A percentile compares a stretch with the other conserved stretches of the same genome.
Conservation (phyloP, 2,797 vertebrate genomes). For the Antrozous pallidus region DNA sequence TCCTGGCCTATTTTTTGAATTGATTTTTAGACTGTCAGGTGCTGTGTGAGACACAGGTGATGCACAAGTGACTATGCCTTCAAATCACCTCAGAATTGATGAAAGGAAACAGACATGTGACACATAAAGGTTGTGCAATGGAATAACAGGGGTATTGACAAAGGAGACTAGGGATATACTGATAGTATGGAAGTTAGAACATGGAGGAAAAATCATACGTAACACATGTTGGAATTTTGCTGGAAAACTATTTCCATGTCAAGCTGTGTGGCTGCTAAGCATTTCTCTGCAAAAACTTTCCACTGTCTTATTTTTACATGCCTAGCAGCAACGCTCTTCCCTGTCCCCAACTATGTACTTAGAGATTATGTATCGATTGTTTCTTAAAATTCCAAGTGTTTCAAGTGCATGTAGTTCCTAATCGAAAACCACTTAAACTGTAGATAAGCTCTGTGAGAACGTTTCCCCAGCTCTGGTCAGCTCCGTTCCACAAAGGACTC, state of each 20-base stretch:
- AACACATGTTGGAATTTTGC: background rate
- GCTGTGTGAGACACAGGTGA: background rate
- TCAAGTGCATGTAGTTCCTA: background rate
- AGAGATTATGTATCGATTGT: background rate
- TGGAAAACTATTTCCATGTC: background rate
- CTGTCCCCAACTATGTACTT: background rate
- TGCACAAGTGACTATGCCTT: background rate
- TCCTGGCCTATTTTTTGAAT: background rate
- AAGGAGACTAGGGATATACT: rapidly evolving
- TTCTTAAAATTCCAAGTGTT: background rate
- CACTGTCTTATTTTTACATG: background rate
- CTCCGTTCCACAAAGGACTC: background rate
- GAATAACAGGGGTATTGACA: background rate
- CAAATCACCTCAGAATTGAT: background rate
- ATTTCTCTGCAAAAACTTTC: background rate
- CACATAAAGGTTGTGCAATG: background rate
- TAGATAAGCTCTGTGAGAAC: background rate
- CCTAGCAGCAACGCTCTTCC: background rate
- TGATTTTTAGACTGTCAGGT: background rate
- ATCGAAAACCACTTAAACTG: background rate
- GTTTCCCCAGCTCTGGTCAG: background rate
- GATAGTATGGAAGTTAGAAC: background rate
- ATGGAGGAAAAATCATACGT: background rate
- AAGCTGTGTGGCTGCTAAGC: background rate
- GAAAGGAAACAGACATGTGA: background rate